Conservation (phyloP, 2,113 vertebrate genomes). For the Dipodomys merriami region DNA sequence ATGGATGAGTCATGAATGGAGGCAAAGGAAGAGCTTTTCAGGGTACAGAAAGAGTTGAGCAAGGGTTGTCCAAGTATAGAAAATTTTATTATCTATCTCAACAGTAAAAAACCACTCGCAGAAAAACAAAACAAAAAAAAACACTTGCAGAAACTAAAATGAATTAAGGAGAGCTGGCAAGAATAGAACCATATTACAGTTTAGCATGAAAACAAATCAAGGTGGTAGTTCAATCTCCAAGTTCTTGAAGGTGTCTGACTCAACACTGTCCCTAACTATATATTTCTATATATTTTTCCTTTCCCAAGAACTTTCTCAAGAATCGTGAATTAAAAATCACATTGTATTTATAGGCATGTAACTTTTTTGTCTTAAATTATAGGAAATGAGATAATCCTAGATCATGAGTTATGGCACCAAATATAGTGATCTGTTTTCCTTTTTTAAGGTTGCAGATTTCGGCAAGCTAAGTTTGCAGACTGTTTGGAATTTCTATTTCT, state of each 20-base stretch:
- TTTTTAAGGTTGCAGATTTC: constrained; percentile 59
- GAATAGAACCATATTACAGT: not conserved
- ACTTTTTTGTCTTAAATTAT: constrained; percentile 54
- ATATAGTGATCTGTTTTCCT: constrained; percentile 64
- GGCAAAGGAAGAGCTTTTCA: not conserved
- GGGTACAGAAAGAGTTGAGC: no score
- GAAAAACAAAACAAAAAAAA: not conserved
- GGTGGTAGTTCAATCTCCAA: not conserved
- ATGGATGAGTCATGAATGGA: not conserved
- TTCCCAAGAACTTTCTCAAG: constrained; percentile 46
- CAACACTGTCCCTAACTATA: not conserved
- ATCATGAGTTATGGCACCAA: constrained; percentile 49
- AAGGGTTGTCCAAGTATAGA: no score
- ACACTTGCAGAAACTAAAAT: not conserved
- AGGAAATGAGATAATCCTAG: constrained; percentile 49
- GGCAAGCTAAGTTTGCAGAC: constrained; percentile 60
- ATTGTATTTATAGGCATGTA: constrained; percentile 44
- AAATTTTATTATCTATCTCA: not conserved
- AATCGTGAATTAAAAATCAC: constrained; percentile 46
- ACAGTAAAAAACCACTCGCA: not conserved
- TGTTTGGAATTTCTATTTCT: constrained; percentile 63
- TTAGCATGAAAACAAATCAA: not conserved
- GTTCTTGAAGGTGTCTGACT: not conserved
- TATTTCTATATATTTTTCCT: constrained; percentile 34
- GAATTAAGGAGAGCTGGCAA: not conserved